Conservation (phyloP, 2,113 vertebrate species). For the Apistogramma diplotaenia region DNA sequence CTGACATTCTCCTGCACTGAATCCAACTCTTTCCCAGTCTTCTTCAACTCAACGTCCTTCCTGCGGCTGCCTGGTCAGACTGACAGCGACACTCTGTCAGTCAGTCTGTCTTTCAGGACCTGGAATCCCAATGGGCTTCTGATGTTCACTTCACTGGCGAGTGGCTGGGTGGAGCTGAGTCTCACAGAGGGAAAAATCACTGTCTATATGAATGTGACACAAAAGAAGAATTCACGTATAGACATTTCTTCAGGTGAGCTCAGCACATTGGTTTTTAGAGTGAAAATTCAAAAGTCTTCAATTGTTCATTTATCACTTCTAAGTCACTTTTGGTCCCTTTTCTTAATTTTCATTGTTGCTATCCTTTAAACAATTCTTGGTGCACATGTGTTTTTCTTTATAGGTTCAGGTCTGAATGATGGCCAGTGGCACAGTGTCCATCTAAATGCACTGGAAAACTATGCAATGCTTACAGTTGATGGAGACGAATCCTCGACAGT, state of each 20-base stretch:
- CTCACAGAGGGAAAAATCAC: slow-evolving; percentile 88
- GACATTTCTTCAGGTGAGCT: slow-evolving; percentile 90
- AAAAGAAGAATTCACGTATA: slow-evolving; percentile 85
- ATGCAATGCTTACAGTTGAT: slow-evolving; percentile 91
- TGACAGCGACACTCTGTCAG: slow-evolving; percentile 84
- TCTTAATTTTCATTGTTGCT: neutral
- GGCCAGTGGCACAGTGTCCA: slow-evolving; percentile 96
- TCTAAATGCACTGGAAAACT: slow-evolving; percentile 90
- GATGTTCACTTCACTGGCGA: slow-evolving; percentile 85
- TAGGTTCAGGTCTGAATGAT: slow-evolving; percentile 89
- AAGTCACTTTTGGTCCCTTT: neutral
- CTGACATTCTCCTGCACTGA: slow-evolving; percentile 92
- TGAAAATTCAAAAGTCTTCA: neutral
- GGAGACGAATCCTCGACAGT: slow-evolving; percentile 95
- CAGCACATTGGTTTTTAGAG: neutral
- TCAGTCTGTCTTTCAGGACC: slow-evolving; percentile 91
- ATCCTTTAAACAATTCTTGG: neutral
- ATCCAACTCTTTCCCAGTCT: slow-evolving; percentile 87
- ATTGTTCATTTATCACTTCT: neutral
- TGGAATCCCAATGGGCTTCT: slow-evolving; percentile 94
- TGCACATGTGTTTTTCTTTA: neutral
- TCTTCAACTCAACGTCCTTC: slow-evolving; percentile 94
- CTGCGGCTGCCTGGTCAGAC: slow-evolving; percentile 86
- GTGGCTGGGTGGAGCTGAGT: slow-evolving; percentile 88
- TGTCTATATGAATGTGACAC: slow-evolving; percentile 85